phyloP scores from a whole-genome alignment of 2,888 invertebrate species.

The Pilophorus perplexus region DNA sequence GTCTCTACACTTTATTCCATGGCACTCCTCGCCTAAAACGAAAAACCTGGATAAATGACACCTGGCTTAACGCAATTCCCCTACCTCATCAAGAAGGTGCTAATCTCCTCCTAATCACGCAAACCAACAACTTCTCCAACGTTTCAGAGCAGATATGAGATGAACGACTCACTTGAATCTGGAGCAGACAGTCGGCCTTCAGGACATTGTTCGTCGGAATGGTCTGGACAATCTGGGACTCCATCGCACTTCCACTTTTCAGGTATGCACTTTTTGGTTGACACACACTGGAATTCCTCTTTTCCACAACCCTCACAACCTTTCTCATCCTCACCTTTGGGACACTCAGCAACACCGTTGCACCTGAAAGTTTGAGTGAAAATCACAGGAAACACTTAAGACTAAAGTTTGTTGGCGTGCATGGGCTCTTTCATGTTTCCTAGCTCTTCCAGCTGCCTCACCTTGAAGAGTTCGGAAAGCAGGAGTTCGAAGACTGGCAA shows the following conservation, averaged over 20 bases:
- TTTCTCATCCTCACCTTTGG: conserved; percentile 68
- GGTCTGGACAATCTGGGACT: conserved; percentile 66
- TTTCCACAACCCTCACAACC: conserved; percentile 58
- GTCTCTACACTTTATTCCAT: conserved; percentile 55
- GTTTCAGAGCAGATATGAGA: too few species aligned
- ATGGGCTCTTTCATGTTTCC: too few species aligned
- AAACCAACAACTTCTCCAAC: too few species aligned
- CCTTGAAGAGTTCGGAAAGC: conserved; percentile 50
- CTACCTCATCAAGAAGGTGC: too few species aligned
- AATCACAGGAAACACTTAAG: too few species aligned
- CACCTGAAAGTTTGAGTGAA: conserved; percentile 57
- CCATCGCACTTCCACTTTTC: conserved; percentile 61
- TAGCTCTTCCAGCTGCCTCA: too few species aligned
- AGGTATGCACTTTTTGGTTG: conserved; percentile 61
- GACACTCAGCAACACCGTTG: conserved; percentile 66
- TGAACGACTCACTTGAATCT: too few species aligned
- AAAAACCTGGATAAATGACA: background rate
- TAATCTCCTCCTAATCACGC: too few species aligned
- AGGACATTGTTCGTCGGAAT: conserved; percentile 72
- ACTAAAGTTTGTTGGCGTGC: too few species aligned
- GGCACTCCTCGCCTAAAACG: conserved; percentile 48
- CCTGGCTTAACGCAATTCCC: background rate
- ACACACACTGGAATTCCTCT: conserved; percentile 48
- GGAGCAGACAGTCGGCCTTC: too few species aligned
- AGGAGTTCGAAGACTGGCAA: conserved; percentile 46